Percentiles rank a stretch among this genome's conserved stretches.
Conservation (phyloP, 1,140 invertebrate genomes). For the Oncopodura yosiiana region DNA sequence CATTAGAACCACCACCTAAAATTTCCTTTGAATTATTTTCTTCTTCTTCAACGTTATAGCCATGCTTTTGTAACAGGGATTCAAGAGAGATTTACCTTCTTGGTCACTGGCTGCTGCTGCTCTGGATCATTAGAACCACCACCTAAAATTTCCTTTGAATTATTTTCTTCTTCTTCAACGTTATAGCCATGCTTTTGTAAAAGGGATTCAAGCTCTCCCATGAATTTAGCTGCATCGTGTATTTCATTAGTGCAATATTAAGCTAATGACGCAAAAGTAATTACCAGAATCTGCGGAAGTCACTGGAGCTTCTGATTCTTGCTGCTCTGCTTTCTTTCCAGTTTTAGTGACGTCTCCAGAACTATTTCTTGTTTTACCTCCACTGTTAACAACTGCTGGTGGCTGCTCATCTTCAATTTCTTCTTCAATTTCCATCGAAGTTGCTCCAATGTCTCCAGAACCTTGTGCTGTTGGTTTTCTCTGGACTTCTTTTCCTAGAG, state of each 20-base stretch:
- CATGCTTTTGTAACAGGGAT: conserved; percentile 15
- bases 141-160: neutral
- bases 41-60: conserved; percentile 11
- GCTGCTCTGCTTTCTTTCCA: neutral
- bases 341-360: neutral
- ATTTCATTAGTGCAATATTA: neutral
- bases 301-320: neutral
- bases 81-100: no score
- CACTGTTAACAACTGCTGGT: no score
- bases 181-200: conserved; percentile 21
- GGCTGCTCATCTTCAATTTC: neutral
- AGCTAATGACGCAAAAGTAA: neutral
- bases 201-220: conserved; percentile 12
- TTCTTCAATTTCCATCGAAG: neutral
- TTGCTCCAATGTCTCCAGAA: neutral
- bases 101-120: neutral
- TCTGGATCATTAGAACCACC: neutral
- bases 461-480: conserved; percentile 1
- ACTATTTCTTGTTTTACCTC: neutral
- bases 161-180: neutral
- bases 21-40: neutral
- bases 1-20: neutral
- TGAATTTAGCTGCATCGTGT: conserved; percentile 1
- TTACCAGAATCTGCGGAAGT: neutral
- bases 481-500: neutral